Evolutionary conservation across 2,888 invertebrate species (phyloP).

Genomic region (Exocentrus adspersus): DNA sequence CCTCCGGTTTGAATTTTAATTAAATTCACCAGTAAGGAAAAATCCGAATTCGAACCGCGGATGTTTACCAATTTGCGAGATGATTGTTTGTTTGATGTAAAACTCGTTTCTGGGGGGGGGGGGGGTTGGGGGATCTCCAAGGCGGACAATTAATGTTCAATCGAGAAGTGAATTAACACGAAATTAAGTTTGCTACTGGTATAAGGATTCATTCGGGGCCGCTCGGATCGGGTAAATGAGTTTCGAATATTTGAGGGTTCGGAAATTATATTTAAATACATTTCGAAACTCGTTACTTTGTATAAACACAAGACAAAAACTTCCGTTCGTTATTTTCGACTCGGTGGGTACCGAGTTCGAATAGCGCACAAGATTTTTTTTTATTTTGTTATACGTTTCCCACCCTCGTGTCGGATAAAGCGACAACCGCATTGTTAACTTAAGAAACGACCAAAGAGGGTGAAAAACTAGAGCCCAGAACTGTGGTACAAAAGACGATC

Average conservation of each 20-base stretch:
- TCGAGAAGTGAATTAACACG: conserved; percentile 20
- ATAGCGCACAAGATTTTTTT: too few relatives aligned
- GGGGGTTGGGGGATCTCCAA: conserved; percentile 18
- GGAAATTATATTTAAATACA: too few relatives aligned
- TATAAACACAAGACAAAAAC: too few relatives aligned
- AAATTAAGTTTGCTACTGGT: conserved; percentile 18
- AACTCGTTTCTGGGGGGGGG: conserved; percentile 9
- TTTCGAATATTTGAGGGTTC: neutral
- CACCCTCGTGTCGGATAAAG: neutral
- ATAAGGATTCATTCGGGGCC: conserved; percentile 1
- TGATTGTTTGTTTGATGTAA: conserved; percentile 16
- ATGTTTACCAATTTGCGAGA: conserved; percentile 17
- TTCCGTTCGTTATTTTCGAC: neutral
- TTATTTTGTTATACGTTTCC: too few relatives aligned
- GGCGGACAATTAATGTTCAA: conserved; percentile 23
- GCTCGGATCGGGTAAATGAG: conserved; percentile 10
- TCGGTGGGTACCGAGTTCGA: too few relatives aligned
- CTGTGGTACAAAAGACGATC: neutral
- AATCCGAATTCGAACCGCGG: conserved; percentile 14
- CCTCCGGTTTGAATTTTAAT: conserved; percentile 16
- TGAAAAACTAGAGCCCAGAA: too few relatives aligned
- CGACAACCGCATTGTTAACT: neutral
- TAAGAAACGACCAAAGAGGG: too few relatives aligned
- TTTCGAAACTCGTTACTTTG: neutral
- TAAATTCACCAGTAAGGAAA: conserved; percentile 17